Base-by-base conservation (phyloP, 1,140 invertebrate species). In the Drosophila pandora region DNA sequence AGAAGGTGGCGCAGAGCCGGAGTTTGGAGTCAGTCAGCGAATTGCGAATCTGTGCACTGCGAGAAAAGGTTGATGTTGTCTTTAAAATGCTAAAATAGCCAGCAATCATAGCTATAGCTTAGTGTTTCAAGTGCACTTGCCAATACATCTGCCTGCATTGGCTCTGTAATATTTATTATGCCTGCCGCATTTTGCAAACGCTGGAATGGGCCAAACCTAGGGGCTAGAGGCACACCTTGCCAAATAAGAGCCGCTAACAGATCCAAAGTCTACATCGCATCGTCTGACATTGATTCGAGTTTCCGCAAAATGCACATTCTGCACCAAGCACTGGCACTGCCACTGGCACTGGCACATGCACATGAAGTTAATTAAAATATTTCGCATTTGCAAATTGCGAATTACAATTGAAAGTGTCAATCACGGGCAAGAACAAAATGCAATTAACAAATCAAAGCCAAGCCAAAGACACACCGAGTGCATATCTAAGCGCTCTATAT, bases 401-500 rank as follows among this genome's bases (percentile, higher is more conserved):
- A 79, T 73, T 59, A 74, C 63, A 85, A 85, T 85, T 75, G 69
- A 78, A 76, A 60, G 74, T 88, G 82, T 82, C 82, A 85, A 88
- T 88, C 83, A 87, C 8, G 52, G 58, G 50, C 47, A 45, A 64
- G 63, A 84, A 76, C 78, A 78, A 62, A 67, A 71, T 88, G 82
- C 70, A 88, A 87, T 85, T 85, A 88, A 82, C 69, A 78, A 82
- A 85, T 88, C 78, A 69, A 75, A 82, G 72, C 60, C 68, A 55
- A 61, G 63, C 76, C 61, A 67, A 55, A 61, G 63, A 81, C 61
- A 67, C 45, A 79, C 78, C 60, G 41, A 39, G 56, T 59, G 58
- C 50, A 61, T 28, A 23, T 54, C 43, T 56, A 72, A 47, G 21
- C 43, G 17, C 47, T 50, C 52, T 47, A 49, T 32, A 52, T 39